phyloP scores from a whole-genome alignment of 2,888 invertebrate genomes.

The Metellina segmentata region DNA sequence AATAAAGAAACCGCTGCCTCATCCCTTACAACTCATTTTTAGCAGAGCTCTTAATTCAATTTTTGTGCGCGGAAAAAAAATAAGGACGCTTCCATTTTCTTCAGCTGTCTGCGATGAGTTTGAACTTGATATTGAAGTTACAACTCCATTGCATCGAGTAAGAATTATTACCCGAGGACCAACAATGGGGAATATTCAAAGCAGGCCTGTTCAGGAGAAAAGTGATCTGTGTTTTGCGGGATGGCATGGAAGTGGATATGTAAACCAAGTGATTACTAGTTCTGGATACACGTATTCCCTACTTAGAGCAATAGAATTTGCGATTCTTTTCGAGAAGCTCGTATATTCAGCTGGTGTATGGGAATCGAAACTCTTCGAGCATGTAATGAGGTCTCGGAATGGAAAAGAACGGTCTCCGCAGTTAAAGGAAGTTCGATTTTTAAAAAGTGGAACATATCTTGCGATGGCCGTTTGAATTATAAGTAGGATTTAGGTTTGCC shows the following conservation, averaged over 20 bases:
- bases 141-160: slow-evolving; percentile 1
- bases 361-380: background rate
- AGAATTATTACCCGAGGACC: background rate
- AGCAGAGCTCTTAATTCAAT: background rate
- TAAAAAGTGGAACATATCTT: no score
- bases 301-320: background rate
- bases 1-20: background rate
- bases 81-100: background rate
- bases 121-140: slow-evolving; percentile 27
- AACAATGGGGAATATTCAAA: slow-evolving; percentile 12
- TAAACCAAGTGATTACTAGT: no score
- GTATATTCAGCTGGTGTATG: background rate
- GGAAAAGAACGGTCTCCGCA: background rate
- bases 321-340: background rate
- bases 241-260: background rate
- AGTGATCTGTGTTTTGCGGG: background rate
- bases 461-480: no score
- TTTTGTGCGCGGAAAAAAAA: background rate
- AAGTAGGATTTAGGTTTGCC: no score
- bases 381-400: background rate
- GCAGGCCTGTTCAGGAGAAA: background rate
- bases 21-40: slow-evolving; percentile 17
- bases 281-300: background rate
- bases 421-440: no score
- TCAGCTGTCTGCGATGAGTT: background rate